Base-by-base conservation (phyloP, 2,888 invertebrate genomes). In the Rutpela maculata region DNA sequence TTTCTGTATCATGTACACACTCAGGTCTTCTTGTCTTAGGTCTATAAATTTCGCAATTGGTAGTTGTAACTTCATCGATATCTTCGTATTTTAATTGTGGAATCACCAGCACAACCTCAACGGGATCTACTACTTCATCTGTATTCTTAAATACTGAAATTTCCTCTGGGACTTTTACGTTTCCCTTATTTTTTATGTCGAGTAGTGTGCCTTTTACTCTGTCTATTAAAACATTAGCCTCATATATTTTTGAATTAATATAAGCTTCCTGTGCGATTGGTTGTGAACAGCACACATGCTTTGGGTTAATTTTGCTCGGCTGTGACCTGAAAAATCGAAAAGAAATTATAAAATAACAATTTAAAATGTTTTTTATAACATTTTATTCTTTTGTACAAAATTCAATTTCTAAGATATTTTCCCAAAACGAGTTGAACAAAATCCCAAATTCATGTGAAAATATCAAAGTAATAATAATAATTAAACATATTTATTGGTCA, bases 201-300 rank as follows among this genome's bases (percentile, higher is more conserved):
- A 80, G 72, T 62, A 87, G 75, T 10, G 86, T 82, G n/a, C 78
- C 78, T 66, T 84, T 83, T 4, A 87, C 85, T 74, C 84, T 79
- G 15, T 81, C 78, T 15, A 87, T 85, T 22, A 87, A 75, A 56
- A 78, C 56, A 69, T 87, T 85, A 7, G 86, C 85, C 78, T 86
- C 83, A 55, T 83, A 68, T n/a, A 87, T 83, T 78, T 86, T 87
- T 3, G 76, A 66, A 73, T 80, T 81, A 56, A 85, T 81, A 10
- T 76, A 22, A 2, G 76, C 78, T 18, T 82, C 79, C 18, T 67
- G 60, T 9, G 35, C 11, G n/a, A 17, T 12, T 35, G 65, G 18
- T n/a, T 19, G 12, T 38, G 67, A 18, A 22, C 31, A 26, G 18
- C 38, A n/a, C n/a, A n/a, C n/a, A n/a, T n/a, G 15, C 35, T 26